Base-by-base conservation (phyloP, 2,113 vertebrate species). In the Hoplias malabaricus region DNA sequence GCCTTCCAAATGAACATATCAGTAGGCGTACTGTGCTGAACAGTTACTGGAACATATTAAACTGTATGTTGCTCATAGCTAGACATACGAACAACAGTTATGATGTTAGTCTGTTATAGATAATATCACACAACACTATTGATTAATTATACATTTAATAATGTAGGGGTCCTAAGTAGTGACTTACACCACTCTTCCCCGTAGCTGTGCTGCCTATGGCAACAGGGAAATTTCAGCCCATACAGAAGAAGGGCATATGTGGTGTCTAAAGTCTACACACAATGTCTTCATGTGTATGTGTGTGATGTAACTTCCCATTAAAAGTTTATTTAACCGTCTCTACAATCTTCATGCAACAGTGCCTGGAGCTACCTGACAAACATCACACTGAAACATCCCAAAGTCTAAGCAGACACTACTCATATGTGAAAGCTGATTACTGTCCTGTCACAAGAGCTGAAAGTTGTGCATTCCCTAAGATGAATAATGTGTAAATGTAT, bases 401-500 rank as follows among this genome's bases (percentile, higher is more conserved):
- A 61, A 19, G 29, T 14, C n/a, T 16, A 62, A n/a, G 33, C 1
- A 12, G 59, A 63, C 48, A 50, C 34, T 62, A 27, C 14, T 27
- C 69, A 21, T n/a, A 34, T 16, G 25, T 67, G n/a, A 29, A 3
- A 46, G 48, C 10, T 36, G 36, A 33, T 78, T 5, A 69, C 59
- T 69, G 53, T 69, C 50, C 21, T 56, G 8, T 31, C 63, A 68
- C 43, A 56, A 76, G 42, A 68, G 40, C 36, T 78, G 27, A 48
- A 21, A 67, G 68, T 68, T 42, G 59, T 48, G 38, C 8, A 12
- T 63, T 50, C 10, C 14, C 3, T 12, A 23, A 1, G 54, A 80
- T 76, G 11, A 42, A 57, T 46, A 43, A 43, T 46, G 36, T 63
- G 42, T 21, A 80, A 36, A 70, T 65, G 68, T 72, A 19, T 54